phyloP scores from a whole-genome alignment of 37 sponge, comb jelly and placozoan genomes.

The Ephydatia muelleri region DNA sequence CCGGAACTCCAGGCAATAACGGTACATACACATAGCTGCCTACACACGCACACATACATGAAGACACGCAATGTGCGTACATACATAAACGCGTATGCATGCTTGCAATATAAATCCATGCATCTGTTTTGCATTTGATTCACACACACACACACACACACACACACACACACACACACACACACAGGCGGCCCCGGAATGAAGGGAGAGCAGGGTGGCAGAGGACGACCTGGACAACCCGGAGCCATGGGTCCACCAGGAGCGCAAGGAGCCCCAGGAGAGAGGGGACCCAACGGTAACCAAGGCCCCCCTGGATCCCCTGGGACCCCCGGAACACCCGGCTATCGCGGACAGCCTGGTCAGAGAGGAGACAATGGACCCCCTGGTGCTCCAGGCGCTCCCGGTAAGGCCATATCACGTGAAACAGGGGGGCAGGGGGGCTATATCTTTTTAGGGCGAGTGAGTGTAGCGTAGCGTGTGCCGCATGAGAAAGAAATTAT shows the following conservation, averaged over 20 bases:
- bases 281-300: slow-evolving; percentile 8
- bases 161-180: neutral
- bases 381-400: neutral
- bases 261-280: slow-evolving; percentile 11
- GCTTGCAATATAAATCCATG: too few relatives aligned
- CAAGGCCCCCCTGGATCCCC: slow-evolving; percentile 16
- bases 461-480: too few relatives aligned
- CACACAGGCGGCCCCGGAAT: neutral
- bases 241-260: slow-evolving; percentile 12
- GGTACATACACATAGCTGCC: too few relatives aligned
- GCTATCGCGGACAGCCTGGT: slow-evolving; percentile 2
- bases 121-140: neutral
- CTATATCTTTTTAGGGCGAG: too few relatives aligned
- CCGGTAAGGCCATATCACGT: too few relatives aligned
- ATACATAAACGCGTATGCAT: too few relatives aligned
- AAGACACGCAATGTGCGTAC: too few relatives aligned
- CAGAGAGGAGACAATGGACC: neutral
- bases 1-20: neutral
- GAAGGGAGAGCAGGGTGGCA: neutral
- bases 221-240: neutral
- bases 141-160: neutral
- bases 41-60: too few relatives aligned
- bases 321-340: slow-evolving; percentile 1
- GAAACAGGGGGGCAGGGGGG: too few relatives aligned
- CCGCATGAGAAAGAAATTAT: too few relatives aligned